Percentiles rank a stretch among this genome's conserved stretches.
Evolutionary conservation across 2,888 invertebrate genomes (phyloP).

Genomic region (Lycophotia porphyrea): DNA sequence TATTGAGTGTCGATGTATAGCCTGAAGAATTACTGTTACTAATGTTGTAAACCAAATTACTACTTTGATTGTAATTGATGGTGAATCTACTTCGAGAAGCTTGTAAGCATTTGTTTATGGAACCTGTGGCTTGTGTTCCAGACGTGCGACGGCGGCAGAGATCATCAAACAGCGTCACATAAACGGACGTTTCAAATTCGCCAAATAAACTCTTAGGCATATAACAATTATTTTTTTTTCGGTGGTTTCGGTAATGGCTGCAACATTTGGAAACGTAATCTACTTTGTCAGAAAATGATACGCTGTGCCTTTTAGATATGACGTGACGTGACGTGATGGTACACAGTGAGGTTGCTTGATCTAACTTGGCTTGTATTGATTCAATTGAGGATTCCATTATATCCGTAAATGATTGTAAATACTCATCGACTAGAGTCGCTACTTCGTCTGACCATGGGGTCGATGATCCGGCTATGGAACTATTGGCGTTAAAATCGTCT

Average conservation of each 20-base stretch:
- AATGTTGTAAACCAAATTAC: slow-evolving; percentile 19
- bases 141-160: slow-evolving; percentile 70
- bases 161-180: slow-evolving; percentile 79
- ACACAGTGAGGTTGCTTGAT: slow-evolving; percentile 58
- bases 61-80: not conserved
- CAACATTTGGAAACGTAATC: slow-evolving; percentile 56
- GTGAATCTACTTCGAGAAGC: slow-evolving; percentile 62
- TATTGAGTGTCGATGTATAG: slow-evolving; percentile 63
- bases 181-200: slow-evolving; percentile 77
- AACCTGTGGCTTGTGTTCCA: slow-evolving; percentile 86
- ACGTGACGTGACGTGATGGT: slow-evolving; percentile 55
- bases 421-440: slow-evolving; percentile 57
- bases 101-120: slow-evolving; percentile 86
- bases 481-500: slow-evolving; percentile 50
- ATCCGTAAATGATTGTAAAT: slow-evolving; percentile 56
- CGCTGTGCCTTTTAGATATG: slow-evolving; percentile 63
- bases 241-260: slow-evolving; percentile 41
- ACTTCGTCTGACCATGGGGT: slow-evolving; percentile 54
- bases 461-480: slow-evolving; percentile 46
- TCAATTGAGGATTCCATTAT: slow-evolving; percentile 51
- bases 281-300: slow-evolving; percentile 70
- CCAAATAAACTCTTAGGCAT: slow-evolving; percentile 67
- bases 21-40: slow-evolving; percentile 66
- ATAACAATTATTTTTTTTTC: slow-evolving; percentile 31
- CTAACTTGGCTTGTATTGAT: slow-evolving; percentile 47